These are phyloP conservation scores for Menidia menidia DNA, from an alignment of 2,797 vertebrate species.

Conservation along the genomic window DNA sequence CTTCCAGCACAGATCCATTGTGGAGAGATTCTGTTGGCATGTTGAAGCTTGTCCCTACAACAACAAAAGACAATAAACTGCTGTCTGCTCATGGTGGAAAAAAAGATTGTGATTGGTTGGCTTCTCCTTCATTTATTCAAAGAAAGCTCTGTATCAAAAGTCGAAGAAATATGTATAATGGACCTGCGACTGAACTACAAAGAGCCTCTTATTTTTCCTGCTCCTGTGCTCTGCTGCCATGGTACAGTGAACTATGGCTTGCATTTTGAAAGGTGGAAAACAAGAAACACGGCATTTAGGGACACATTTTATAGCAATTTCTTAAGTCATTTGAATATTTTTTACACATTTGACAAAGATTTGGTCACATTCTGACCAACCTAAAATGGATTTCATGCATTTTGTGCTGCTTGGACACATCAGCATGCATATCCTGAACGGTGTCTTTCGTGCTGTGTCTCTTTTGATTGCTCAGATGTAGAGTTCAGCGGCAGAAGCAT, in stretches of 20 bases:
- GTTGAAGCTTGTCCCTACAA: conserved; percentile 41
- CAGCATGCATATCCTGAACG: conserved; percentile 30
- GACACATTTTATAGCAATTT: conserved; percentile 48
- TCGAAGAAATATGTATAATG: conserved; percentile 49
- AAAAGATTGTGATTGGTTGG: conserved; percentile 45
- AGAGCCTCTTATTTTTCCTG: conserved; percentile 1
- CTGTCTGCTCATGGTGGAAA: conserved; percentile 47
- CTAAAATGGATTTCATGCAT: conserved; percentile 55
- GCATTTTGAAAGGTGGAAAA: conserved; percentile 36
- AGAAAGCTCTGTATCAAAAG: conserved; percentile 30
- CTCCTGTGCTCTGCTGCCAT: conserved; percentile 17
- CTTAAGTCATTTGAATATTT: conserved; percentile 51
- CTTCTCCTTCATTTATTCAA: conserved; percentile 26
- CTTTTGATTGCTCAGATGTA: conserved; percentile 18
- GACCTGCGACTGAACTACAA: conserved; percentile 22
- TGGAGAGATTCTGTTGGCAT: conserved; percentile 46
- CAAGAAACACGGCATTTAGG: conserved; percentile 38
- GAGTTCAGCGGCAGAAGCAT: conserved; percentile 19
- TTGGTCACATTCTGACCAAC: conserved; percentile 47
- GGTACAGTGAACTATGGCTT: conserved; percentile 16
- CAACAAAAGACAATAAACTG: conserved; percentile 58
- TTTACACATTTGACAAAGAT: conserved; percentile 50
- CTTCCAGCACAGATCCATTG: conserved; percentile 58
- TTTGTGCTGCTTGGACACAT: conserved; percentile 37
- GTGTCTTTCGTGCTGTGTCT: conserved; percentile 9